phyloP scores from a whole-genome alignment of 2,113 vertebrate genomes.

The Thymallus thymallus region DNA sequence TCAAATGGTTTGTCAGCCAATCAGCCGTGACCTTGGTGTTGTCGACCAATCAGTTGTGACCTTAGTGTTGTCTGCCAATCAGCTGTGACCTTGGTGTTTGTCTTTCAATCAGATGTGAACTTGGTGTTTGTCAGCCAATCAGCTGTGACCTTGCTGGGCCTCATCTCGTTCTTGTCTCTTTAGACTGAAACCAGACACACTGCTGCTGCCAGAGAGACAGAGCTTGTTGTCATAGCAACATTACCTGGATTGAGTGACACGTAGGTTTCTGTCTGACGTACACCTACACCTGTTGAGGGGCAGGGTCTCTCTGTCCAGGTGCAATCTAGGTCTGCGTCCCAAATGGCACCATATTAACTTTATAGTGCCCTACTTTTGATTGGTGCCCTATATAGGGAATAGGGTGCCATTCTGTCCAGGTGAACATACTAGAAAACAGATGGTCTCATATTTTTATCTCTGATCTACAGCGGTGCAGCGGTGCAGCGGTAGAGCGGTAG shows the following conservation, averaged over 20 bases:
- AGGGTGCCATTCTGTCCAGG: too few species aligned
- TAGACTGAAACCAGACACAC: not conserved
- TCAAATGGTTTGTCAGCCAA: not conserved
- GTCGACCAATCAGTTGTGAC: not conserved
- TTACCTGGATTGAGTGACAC: slow-evolving; percentile 4
- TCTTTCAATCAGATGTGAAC: not conserved
- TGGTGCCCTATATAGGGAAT: too few species aligned
- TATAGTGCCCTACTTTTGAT: too few species aligned
- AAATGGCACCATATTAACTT: too few species aligned
- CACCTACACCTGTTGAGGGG: slow-evolving; percentile 44
- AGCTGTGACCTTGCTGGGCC: not conserved
- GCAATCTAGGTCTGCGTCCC: not conserved
- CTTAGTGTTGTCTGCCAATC: not conserved
- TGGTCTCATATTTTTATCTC: too few species aligned
- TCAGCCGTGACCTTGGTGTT: not conserved
- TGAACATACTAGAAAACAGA: not conserved
- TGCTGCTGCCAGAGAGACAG: not conserved
- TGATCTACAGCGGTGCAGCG: too few species aligned
- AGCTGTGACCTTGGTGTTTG: not conserved
- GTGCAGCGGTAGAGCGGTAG: too few species aligned
- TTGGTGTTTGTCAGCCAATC: too few species aligned
- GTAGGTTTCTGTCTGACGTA: slow-evolving; percentile 26
- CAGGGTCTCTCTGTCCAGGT: slow-evolving; percentile 10
- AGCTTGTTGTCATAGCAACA: slow-evolving; percentile 28
- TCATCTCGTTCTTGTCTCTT: not conserved